Evolutionary conservation across 2,797 vertebrate species (phyloP).

Genomic region (Sarcoramphus papa): DNA sequence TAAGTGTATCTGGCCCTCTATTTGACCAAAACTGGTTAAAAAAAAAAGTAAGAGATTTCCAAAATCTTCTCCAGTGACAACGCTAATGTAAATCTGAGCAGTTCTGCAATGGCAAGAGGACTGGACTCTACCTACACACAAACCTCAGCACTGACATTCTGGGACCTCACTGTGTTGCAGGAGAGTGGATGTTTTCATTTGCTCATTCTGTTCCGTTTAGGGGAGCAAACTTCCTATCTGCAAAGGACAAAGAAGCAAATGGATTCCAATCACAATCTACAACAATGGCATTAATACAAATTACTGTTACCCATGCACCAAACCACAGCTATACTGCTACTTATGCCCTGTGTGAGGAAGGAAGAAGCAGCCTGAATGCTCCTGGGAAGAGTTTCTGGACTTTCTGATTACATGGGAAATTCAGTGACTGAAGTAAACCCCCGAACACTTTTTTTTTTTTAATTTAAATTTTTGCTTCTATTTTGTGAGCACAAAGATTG

Average conservation of each 20-base stretch:
- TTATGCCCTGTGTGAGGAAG: background rate
- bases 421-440: background rate
- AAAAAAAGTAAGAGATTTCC: background rate
- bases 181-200: background rate
- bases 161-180: too few relatives aligned
- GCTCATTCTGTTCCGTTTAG: background rate
- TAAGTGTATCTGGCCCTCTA: background rate
- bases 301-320: background rate
- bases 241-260: background rate
- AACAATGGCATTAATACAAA: background rate
- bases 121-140: background rate
- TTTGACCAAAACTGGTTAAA: background rate
- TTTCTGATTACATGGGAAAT: background rate
- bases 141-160: background rate
- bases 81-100: background rate
- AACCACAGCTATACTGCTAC: background rate
- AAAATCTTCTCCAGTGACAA: background rate
- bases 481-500: background rate
- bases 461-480: background rate
- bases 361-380: background rate
- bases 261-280: background rate
- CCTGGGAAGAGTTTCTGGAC: background rate
- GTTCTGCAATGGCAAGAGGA: background rate
- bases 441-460: background rate
- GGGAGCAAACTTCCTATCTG: background rate